These are phyloP conservation scores for Bacillus rossius DNA, from an alignment of 1,140 invertebrate species.

Conservation along the genomic window DNA sequence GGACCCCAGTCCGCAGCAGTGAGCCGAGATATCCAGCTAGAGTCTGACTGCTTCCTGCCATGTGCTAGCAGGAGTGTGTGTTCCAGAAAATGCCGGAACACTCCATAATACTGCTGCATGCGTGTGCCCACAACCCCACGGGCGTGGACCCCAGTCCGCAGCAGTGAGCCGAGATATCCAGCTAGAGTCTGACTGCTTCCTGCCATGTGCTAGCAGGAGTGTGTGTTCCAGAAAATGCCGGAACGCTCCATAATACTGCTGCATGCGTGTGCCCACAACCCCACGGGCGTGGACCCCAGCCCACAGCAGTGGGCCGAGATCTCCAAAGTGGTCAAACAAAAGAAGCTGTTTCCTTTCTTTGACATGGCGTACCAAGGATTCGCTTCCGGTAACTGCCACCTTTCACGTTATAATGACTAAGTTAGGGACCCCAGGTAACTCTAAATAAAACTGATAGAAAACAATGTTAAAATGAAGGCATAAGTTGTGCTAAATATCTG, in stretches of 20 bases:
- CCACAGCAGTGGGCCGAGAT: slow-evolving; percentile 88
- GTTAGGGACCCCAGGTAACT: background rate
- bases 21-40: slow-evolving; percentile 75
- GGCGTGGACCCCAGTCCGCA: slow-evolving; percentile 91
- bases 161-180: slow-evolving; percentile 83
- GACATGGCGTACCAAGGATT: slow-evolving; percentile 99
- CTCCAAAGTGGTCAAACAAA: slow-evolving; percentile 72
- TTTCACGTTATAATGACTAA: slow-evolving; percentile 9
- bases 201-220: too few species aligned
- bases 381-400: slow-evolving; percentile 65
- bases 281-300: slow-evolving; percentile 94
- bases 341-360: slow-evolving; percentile 93
- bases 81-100: slow-evolving; percentile 88
- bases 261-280: slow-evolving; percentile 99
- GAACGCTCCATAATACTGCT: slow-evolving; percentile 88
- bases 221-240: slow-evolving; percentile 81
- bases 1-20: slow-evolving; percentile 89
- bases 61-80: slow-evolving; percentile 11
- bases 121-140: slow-evolving; percentile 99
- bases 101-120: slow-evolving; percentile 91
- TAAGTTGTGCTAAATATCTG: too few species aligned
- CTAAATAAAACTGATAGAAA: too few species aligned
- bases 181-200: too few species aligned
- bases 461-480: too few species aligned
- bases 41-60: too few species aligned